Conservation (phyloP, 53 echinoderm and acorn worm genomes). For the Holothuria leucospilota region DNA sequence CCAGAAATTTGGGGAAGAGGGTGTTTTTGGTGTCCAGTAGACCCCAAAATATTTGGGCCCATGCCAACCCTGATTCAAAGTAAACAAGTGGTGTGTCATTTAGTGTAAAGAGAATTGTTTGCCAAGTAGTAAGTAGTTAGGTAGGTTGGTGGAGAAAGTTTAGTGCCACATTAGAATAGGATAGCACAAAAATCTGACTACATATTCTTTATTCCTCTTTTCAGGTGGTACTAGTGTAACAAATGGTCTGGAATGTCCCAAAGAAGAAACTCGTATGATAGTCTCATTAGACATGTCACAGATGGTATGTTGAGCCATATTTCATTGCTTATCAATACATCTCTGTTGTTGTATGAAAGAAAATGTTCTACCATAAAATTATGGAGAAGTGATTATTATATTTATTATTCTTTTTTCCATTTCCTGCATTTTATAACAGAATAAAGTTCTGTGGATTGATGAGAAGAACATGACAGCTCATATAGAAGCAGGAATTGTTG, state of each 20-base stretch:
- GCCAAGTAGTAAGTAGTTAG: too few relatives aligned
- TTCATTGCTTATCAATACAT: neutral
- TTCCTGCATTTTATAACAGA: constrained; percentile 53
- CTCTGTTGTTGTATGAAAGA: neutral
- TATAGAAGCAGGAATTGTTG: constrained; percentile 95
- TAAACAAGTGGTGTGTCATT: too few relatives aligned
- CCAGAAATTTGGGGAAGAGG: too few relatives aligned
- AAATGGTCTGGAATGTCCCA: constrained; percentile 88
- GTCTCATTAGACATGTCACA: constrained; percentile 96
- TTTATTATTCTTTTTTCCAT: neutral
- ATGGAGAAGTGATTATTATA: too few relatives aligned
- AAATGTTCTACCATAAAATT: too few relatives aligned
- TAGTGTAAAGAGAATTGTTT: too few relatives aligned
- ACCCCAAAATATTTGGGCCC: too few relatives aligned
- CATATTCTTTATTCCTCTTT: neutral
- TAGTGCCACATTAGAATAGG: too few relatives aligned
- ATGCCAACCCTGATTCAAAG: too few relatives aligned
- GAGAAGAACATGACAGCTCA: constrained; percentile 95
- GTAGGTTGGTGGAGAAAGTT: too few relatives aligned
- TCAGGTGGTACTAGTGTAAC: constrained; percentile 96
- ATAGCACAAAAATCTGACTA: too few relatives aligned
- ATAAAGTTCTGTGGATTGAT: constrained; percentile 93
- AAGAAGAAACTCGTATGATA: constrained; percentile 88
- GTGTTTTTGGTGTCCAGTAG: too few relatives aligned
- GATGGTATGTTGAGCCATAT: constrained; percentile 69